Conservation (phyloP, 2,888 invertebrate genomes). For the Drosophila kanekoi region DNA sequence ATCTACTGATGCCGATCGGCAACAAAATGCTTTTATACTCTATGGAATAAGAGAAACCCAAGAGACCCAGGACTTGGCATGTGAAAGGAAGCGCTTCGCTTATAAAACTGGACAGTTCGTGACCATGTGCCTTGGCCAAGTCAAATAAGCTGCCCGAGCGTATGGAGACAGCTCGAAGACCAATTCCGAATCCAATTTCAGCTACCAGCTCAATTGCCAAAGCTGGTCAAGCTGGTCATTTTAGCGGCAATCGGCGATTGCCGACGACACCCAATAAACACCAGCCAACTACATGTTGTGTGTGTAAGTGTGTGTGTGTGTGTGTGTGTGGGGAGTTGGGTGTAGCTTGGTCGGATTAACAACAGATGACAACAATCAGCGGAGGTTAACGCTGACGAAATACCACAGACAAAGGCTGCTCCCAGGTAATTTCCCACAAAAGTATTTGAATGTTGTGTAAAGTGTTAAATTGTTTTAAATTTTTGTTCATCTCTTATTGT, state of each 20-base stretch:
- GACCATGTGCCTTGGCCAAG: slow-evolving; percentile 7
- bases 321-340: slow-evolving; percentile 28
- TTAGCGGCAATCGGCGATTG: slow-evolving; percentile 70
- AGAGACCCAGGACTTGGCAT: slow-evolving; percentile 2
- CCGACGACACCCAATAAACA: slow-evolving; percentile 78
- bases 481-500: slow-evolving; percentile 32
- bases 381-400: slow-evolving; percentile 61
- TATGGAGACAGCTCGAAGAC: slow-evolving; percentile 22
- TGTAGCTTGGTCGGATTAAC: slow-evolving; percentile 37
- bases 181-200: slow-evolving; percentile 39
- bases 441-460: slow-evolving; percentile 80
- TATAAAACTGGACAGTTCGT: not conserved
- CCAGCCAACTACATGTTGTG: slow-evolving; percentile 65
- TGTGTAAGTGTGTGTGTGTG: slow-evolving; percentile 9
- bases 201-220: slow-evolving; percentile 53
- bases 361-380: slow-evolving; percentile 54
- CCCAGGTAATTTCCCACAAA: slow-evolving; percentile 73
- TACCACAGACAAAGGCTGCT: slow-evolving; percentile 58
- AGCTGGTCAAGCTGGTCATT: slow-evolving; percentile 36
- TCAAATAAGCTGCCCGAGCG: slow-evolving; percentile 11
- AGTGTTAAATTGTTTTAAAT: slow-evolving; percentile 80
- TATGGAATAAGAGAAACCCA: no score
- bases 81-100: not conserved
- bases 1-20: no score
- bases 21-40: no score